Percentiles rank a stretch among this genome's conserved stretches.
Conservation (phyloP, 2,888 invertebrate genomes). For the Eupeodes luniger region DNA sequence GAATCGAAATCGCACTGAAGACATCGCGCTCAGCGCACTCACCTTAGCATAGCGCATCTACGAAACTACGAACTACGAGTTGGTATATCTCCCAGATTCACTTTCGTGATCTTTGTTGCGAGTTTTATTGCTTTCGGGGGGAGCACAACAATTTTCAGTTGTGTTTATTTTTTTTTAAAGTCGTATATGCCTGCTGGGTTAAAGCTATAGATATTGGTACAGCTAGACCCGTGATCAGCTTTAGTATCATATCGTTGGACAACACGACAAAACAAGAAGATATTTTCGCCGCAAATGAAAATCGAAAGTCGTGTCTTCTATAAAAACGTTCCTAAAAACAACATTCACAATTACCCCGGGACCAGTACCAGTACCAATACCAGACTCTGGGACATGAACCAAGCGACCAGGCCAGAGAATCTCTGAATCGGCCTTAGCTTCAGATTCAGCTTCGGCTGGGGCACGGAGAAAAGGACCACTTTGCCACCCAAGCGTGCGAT, state of each 20-base stretch:
- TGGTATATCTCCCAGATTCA: conserved; percentile 57
- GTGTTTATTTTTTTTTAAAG: conserved; percentile 17
- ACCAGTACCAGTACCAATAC: background rate
- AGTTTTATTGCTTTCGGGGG: conserved; percentile 60
- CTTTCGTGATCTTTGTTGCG: conserved; percentile 68
- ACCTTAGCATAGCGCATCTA: conserved; percentile 11
- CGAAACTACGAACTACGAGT: conserved; percentile 1
- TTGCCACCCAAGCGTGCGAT: conserved; percentile 74
- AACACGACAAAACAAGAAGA: conserved; percentile 59
- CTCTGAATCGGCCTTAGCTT: background rate
- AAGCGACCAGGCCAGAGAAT: conserved; percentile 6
- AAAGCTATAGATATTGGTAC: background rate
- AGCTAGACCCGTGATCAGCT: conserved; percentile 7
- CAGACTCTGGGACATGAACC: background rate
- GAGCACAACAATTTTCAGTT: background rate
- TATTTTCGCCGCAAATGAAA: conserved; percentile 59
- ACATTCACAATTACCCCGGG: conserved; percentile 66
- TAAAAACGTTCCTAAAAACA: conserved; percentile 50
- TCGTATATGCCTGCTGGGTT: conserved; percentile 48
- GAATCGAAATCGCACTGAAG: conserved; percentile 66
- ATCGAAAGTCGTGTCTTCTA: conserved; percentile 75
- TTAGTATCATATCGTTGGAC: conserved; percentile 57
- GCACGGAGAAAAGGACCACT: conserved; percentile 66
- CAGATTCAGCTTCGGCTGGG: conserved; percentile 2
- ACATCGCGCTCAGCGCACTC: conserved; percentile 43